Evolutionary conservation across 2,888 invertebrate species (phyloP).

Genomic region (Cryptocephalus moraei): DNA sequence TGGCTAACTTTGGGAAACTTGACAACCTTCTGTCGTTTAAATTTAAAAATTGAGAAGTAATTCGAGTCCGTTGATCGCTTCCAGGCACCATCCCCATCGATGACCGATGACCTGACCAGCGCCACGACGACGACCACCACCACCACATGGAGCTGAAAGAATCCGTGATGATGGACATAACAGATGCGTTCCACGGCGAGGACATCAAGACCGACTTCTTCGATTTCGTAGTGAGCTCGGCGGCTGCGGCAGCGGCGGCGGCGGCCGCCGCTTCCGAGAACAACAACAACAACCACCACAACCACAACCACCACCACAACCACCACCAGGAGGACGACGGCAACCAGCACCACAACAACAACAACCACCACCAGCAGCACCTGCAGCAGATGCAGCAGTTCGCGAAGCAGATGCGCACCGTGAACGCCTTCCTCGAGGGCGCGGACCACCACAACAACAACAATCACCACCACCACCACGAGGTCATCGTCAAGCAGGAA

Average conservation of each 20-base stretch:
- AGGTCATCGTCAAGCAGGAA: neutral
- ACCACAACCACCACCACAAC: conserved; percentile 20
- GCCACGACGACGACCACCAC: neutral
- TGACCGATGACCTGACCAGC: too few relatives aligned
- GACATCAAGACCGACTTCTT: conserved; percentile 84
- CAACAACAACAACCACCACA: conserved; percentile 51
- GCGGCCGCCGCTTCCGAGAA: conserved; percentile 44
- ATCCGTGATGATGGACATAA: conserved; percentile 68
- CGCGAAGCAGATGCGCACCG: conserved; percentile 57
- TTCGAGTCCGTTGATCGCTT: too few relatives aligned
- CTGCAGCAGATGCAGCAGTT: conserved; percentile 42
- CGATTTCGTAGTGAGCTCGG: conserved; percentile 64
- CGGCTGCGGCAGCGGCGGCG: neutral
- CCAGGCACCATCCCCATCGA: too few relatives aligned
- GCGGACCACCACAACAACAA: conserved; percentile 52
- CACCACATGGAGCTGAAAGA: conserved; percentile 26
- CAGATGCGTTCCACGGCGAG: conserved; percentile 67
- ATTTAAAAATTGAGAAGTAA: too few relatives aligned
- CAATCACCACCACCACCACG: conserved; percentile 17
- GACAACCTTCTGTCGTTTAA: too few relatives aligned
- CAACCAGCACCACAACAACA: conserved; percentile 42
- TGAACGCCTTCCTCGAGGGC: conserved; percentile 56
- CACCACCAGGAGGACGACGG: too few relatives aligned
- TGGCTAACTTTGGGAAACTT: too few relatives aligned
- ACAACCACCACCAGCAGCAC: neutral